phyloP scores from a whole-genome alignment of 2,113 vertebrate species.

The Sinocyclocheilus grahami region DNA sequence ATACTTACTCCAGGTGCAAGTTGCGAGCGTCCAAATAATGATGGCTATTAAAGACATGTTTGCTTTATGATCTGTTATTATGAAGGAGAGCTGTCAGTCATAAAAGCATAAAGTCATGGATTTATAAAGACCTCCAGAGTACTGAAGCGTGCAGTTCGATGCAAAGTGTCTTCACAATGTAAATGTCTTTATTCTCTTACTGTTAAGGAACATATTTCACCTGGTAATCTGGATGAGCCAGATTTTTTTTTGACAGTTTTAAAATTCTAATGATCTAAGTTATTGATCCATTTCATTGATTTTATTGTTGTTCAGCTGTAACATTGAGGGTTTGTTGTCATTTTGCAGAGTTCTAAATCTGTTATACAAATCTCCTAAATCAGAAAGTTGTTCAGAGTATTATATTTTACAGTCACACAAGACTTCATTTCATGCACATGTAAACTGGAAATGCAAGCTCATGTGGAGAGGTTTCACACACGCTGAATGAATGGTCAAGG shows the following conservation, averaged over 20 bases:
- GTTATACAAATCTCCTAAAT: too few relatives aligned
- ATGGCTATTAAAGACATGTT: slow-evolving; percentile 59
- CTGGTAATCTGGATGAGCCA: background rate
- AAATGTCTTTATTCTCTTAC: slow-evolving; percentile 13
- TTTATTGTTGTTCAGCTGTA: background rate
- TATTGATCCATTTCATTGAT: background rate
- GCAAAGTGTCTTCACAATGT: slow-evolving; percentile 54
- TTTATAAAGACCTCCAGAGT: slow-evolving; percentile 61
- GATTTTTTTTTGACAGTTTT: background rate
- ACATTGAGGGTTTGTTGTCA: background rate
- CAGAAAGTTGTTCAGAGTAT: too few relatives aligned
- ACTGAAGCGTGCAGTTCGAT: slow-evolving; percentile 60
- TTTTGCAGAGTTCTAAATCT: too few relatives aligned
- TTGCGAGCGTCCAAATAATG: slow-evolving; percentile 55
- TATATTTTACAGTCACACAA: too few relatives aligned
- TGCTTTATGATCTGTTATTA: slow-evolving; percentile 47
- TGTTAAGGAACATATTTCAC: background rate
- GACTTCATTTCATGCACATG: too few relatives aligned
- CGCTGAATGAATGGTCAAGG: too few relatives aligned
- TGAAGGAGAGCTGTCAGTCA: slow-evolving; percentile 51
- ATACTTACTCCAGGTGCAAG: slow-evolving; percentile 37
- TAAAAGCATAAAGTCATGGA: slow-evolving; percentile 56
- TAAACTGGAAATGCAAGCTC: too few relatives aligned
- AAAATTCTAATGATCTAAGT: background rate
- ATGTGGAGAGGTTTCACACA: too few relatives aligned